A percentile compares a stretch with the other conserved stretches of the same genome.
These are phyloP conservation scores for Ranitomeya imitator DNA, from an alignment of 2,113 vertebrate genomes.

Conservation along the genomic window DNA sequence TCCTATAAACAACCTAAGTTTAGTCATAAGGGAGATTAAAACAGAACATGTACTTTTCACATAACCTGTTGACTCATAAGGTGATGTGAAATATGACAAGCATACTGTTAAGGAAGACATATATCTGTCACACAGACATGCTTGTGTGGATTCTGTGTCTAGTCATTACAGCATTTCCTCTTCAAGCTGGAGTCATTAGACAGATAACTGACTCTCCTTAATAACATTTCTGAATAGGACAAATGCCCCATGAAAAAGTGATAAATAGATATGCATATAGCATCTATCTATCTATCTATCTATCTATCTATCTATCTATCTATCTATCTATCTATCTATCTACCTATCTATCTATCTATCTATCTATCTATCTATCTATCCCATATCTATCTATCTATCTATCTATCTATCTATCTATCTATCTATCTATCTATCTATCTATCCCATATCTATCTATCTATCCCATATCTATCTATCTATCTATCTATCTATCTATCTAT, in stretches of 20 bases:
- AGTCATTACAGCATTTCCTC: constrained; percentile 41
- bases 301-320: neutral
- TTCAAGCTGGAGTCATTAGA: neutral
- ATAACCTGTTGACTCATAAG: neutral
- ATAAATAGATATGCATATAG: neutral
- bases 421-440: too few relatives aligned
- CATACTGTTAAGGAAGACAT: neutral
- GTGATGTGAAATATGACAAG: neutral
- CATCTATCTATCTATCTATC: neutral
- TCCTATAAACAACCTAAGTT: neutral
- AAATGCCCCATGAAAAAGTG: neutral
- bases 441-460: too few relatives aligned
- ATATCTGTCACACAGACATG: neutral
- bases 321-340: too few relatives aligned
- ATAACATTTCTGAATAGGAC: neutral
- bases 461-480: too few relatives aligned
- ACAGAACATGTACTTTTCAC: neutral
- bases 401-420: too few relatives aligned
- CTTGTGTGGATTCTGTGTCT: neutral
- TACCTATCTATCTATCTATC: too few relatives aligned
- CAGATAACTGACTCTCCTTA: neutral
- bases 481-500: too few relatives aligned
- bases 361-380: too few relatives aligned
- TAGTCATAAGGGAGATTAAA: neutral
- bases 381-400: too few relatives aligned